phyloP scores from a whole-genome alignment of 2,113 vertebrate species.

The Dromas ardeola region DNA sequence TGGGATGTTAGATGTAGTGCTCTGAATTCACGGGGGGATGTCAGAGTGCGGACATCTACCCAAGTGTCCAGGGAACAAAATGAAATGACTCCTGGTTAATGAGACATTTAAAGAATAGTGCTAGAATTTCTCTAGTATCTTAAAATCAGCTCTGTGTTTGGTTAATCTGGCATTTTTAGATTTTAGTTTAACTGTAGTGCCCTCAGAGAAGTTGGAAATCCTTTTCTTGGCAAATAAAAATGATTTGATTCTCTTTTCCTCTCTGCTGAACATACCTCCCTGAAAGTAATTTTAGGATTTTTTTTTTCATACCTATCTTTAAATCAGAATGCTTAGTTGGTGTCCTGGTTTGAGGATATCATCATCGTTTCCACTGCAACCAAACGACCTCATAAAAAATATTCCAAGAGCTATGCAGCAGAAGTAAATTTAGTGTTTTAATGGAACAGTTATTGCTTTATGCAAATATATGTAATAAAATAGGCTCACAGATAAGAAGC shows the following conservation, averaged over 20 bases:
- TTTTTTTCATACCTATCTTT: background rate
- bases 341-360: background rate
- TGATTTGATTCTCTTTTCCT: background rate
- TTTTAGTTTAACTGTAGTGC: background rate
- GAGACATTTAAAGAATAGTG: background rate
- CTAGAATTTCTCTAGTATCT: background rate
- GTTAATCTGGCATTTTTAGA: background rate
- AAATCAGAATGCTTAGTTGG: background rate
- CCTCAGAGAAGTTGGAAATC: background rate
- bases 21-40: background rate
- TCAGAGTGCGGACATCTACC: background rate
- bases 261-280: background rate
- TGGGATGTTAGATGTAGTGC: accelerated
- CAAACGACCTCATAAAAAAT: background rate
- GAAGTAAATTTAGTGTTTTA: constrained; percentile 22
- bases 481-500: background rate
- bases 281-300: background rate
- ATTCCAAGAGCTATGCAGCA: background rate
- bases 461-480: background rate
- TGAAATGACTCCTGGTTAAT: background rate
- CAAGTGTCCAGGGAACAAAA: background rate
- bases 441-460: background rate
- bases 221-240: background rate
- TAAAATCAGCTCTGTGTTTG: background rate
- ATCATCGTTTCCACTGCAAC: background rate